Base-by-base conservation (phyloP, 2,797 vertebrate species). In the Strix occidentalis region DNA sequence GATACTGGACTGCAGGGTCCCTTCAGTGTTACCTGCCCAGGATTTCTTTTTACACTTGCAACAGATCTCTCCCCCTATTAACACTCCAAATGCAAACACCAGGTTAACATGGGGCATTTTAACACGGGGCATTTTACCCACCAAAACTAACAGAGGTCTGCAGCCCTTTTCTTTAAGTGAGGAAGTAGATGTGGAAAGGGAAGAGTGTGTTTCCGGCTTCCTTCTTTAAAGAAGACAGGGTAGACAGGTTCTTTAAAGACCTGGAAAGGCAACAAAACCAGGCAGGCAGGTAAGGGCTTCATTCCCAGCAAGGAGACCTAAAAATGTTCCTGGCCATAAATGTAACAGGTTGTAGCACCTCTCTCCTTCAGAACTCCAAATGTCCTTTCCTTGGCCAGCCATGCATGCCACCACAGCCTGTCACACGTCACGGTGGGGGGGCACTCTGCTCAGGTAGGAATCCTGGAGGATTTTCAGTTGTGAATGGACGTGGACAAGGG, bases 241-340 rank as follows among this genome's bases (percentile, higher is more conserved):
- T 28, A 74, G 87, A 74, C 91, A 80, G 58, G 82, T 94, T 95
- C 43, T 92, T 89, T 65, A 77, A 87, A 92, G 75, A 79, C 39
- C 33, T 60, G 78, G 89, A 87, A 95, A 85, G 45, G 87, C 63
- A 85, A 71, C 31, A 89, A 95, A 91, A 95, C 81, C 89, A 89
- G 89, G 87, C 56, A 74, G 57, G 51, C 75, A 70, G 72, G 82
- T 89, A 92, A 89, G 45, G 24, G 9, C 68, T 79, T 89, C 56
- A 33, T 87, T 87, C 48, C 28, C 71, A 70, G 56, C 39, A 66
- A 90, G 66, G 21, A 91, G 51, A 83, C 28, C 15, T 87, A 57
- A 60, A 89, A 84, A 60, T 39, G 25, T 77, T 93, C 13, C 64
- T 51, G 41, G 12, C 26, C 50, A 86, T 61, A 78, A 94, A 76